These are phyloP conservation scores for Drosophila fungiperda DNA, from an alignment of 2,888 invertebrate species.

Conservation along the genomic window DNA sequence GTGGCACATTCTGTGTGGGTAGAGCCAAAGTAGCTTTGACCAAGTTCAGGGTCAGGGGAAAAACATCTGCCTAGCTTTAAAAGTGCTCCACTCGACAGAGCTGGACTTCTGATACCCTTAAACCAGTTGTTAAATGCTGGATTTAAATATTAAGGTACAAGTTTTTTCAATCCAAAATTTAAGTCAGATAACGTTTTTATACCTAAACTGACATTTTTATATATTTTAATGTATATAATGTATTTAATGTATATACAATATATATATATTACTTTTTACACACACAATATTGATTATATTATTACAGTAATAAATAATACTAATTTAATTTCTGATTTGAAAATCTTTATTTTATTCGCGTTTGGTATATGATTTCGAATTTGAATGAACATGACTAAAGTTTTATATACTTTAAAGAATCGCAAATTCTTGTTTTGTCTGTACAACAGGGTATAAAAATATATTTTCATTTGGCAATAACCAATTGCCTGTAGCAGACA, in stretches of 20 bases:
- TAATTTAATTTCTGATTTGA: neutral
- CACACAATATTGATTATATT: neutral
- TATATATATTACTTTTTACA: too few species aligned
- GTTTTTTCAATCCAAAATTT: neutral
- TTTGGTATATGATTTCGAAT: neutral
- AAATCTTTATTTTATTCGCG: neutral
- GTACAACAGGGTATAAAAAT: neutral
- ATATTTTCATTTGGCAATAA: conserved; percentile 10
- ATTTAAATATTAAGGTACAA: neutral
- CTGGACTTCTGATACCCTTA: neutral
- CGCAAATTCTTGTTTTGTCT: neutral
- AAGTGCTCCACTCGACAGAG: neutral
- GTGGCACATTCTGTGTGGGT: conserved; percentile 49
- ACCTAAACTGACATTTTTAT: neutral
- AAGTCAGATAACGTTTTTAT: neutral
- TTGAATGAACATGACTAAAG: neutral
- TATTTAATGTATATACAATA: too few species aligned
- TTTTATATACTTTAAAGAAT: neutral
- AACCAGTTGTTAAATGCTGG: neutral
- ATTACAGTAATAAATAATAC: neutral
- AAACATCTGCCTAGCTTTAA: conserved; percentile 37
- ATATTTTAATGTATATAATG: neutral
- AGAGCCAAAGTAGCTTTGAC: neutral
- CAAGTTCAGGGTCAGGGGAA: conserved; percentile 66
- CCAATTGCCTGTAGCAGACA: conserved; percentile 5